Evolutionary conservation across 2,888 invertebrate genomes (phyloP), one percentile per base, ranked within the genome.

Genomic region (Folsomia candida): DNA sequence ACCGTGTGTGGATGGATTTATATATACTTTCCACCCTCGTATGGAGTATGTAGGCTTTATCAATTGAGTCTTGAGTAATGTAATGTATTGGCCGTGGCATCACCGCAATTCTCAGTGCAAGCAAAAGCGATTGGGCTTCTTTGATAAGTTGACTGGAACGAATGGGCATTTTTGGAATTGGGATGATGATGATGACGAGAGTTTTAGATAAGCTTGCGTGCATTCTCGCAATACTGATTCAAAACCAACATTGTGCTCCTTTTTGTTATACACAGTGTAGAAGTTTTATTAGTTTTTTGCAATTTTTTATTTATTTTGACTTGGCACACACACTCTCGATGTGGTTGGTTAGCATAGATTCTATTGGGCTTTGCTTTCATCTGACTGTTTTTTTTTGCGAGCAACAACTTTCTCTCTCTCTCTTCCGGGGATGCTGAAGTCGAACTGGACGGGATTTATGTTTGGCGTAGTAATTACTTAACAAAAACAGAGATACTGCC

Each of bases 101-200:
- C 37, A 37, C n/a, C 37, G 37, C 37, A 37, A 37, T 37, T 37
- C n/a, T n/a, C 37, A 37, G 14, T 37, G 37, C 37, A 37, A n/a
- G 4, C 37, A 37, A 37, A 37, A n/a, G n/a, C 37, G 14, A 37
- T 9, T 37, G 37, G 62, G 62, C 62, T 37, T n/a, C n/a, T 59
- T 62, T 62, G 62, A 62, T 37, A 62, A 62, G 62, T 62, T 62
- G 62, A 62, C 62, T 28, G 62, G 62, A 62, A 62, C 62, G 62
- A 62, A 62, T 62, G 20, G 59, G 25, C 18, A 59, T 54, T 24
- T 28, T 62, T 62, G 62, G 28, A 26, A 28, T 62, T 62, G 28
- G 62, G n/a, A 57, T 24, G 22, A 22, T n/a, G n/a, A n/a, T n/a
- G n/a, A n/a, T n/a, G n/a, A n/a, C n/a, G n/a, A n/a, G n/a, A 37